These are phyloP conservation scores for Cetonia aurata DNA, from an alignment of 2,888 invertebrate species.

Conservation along the genomic window DNA sequence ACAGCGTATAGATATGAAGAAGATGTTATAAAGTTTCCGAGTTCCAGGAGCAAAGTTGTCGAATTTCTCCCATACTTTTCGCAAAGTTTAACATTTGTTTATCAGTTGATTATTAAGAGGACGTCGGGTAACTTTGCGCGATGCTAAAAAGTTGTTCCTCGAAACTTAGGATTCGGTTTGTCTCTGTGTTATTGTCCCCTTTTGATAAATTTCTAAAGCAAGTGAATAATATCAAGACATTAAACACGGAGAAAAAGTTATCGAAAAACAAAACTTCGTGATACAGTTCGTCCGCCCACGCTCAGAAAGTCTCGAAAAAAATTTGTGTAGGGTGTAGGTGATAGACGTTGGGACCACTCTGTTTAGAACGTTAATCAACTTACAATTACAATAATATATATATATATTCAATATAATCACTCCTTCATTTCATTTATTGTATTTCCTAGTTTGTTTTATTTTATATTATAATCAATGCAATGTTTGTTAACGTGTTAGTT, in stretches of 20 bases:
- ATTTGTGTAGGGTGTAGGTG: no score
- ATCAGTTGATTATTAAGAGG: conserved; percentile 28
- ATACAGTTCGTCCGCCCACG: neutral
- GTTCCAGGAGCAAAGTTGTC: conserved; percentile 17
- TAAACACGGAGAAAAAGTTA: conserved; percentile 11
- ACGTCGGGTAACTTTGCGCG: conserved; percentile 11
- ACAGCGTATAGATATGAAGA: neutral
- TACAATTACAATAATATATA: no score
- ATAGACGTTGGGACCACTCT: no score
- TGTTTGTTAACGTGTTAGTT: no score
- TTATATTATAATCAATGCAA: no score
- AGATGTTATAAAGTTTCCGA: conserved; percentile 1
- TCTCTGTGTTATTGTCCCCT: neutral
- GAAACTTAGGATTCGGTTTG: conserved; percentile 4
- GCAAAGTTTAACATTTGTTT: conserved; percentile 27
- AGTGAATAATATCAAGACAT: conserved; percentile 30
- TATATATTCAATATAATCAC: no score
- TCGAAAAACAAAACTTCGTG: conserved; percentile 14
- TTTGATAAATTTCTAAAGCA: conserved; percentile 30
- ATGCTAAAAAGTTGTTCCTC: conserved; percentile 23
- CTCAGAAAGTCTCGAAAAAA: no score
- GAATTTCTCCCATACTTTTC: conserved; percentile 28
- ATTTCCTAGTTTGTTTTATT: no score
- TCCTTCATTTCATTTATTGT: no score
- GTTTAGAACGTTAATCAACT: no score